Evolutionary conservation across 2,113 vertebrate genomes (phyloP).

Genomic region (Sander vitreus): DNA sequence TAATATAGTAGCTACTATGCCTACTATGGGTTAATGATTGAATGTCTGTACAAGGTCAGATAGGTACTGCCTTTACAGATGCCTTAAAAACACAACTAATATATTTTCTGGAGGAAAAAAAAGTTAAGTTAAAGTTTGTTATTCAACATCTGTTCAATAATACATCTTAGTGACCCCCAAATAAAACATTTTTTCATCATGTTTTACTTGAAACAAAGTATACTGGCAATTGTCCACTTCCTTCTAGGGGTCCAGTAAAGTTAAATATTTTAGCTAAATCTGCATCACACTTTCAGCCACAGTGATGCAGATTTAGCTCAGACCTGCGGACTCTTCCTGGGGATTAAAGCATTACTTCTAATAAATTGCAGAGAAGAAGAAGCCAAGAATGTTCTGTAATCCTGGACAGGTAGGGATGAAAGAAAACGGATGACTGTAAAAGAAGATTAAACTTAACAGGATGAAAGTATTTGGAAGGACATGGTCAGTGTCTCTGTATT

Average conservation of each 20-base stretch:
- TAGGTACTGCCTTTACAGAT: not conserved
- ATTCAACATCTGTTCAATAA: not conserved
- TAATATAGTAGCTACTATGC: not conserved
- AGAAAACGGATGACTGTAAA: not conserved
- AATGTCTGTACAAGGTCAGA: not conserved
- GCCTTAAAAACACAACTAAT: not conserved
- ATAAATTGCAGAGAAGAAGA: constrained; percentile 21
- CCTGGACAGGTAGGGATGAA: not conserved
- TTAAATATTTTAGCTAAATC: constrained; percentile 19
- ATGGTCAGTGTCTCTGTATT: constrained; percentile 1
- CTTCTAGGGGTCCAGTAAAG: not conserved
- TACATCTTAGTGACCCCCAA: not conserved
- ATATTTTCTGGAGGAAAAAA: not conserved
- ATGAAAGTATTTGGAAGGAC: not conserved
- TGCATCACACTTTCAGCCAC: constrained; percentile 5
- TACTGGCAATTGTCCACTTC: not conserved
- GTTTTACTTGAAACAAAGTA: constrained; percentile 8
- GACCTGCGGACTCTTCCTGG: constrained; percentile 9
- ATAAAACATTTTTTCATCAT: not conserved
- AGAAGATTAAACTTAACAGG: not conserved
- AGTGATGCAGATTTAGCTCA: constrained; percentile 1
- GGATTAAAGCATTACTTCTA: constrained; percentile 59
- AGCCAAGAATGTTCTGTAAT: constrained; percentile 39
- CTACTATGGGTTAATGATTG: constrained; percentile 27
- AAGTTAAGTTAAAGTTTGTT: not conserved